Percentiles rank a stretch among this genome's conserved stretches.
phyloP scores from a whole-genome alignment of 2,113 vertebrate genomes.

The Trematocara macrostoma region DNA sequence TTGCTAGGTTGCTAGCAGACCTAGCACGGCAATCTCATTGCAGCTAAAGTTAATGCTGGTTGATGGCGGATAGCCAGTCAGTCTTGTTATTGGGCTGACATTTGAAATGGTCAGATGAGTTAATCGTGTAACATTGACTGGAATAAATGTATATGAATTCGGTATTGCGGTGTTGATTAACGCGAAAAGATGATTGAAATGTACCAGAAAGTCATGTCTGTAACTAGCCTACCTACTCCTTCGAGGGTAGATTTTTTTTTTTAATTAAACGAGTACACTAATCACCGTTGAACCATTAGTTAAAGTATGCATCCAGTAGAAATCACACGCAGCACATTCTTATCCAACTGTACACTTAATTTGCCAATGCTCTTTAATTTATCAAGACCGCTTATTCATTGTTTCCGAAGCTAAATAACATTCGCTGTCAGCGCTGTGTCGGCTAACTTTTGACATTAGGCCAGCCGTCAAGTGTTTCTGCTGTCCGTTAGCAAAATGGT shows the following conservation, averaged over 20 bases:
- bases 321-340: background rate
- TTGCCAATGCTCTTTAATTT: background rate
- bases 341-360: background rate
- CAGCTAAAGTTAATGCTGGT: background rate
- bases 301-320: background rate
- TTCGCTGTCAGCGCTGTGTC: background rate
- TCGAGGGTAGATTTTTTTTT: background rate
- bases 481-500: background rate
- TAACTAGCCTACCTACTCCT: background rate
- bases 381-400: background rate
- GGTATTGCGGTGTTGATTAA: too few relatives aligned
- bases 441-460: constrained; percentile 24
- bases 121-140: accelerated
- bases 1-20: background rate
- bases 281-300: background rate
- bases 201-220: background rate
- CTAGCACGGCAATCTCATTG: background rate
- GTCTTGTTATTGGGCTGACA: background rate
- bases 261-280: background rate
- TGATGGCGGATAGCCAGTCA: background rate
- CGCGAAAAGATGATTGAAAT: background rate
- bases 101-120: background rate
- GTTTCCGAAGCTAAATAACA: background rate
- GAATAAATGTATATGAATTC: background rate
- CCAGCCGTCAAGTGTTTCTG: background rate